phyloP scores from a whole-genome alignment of 2,888 invertebrate species.

The Oithona nana region DNA sequence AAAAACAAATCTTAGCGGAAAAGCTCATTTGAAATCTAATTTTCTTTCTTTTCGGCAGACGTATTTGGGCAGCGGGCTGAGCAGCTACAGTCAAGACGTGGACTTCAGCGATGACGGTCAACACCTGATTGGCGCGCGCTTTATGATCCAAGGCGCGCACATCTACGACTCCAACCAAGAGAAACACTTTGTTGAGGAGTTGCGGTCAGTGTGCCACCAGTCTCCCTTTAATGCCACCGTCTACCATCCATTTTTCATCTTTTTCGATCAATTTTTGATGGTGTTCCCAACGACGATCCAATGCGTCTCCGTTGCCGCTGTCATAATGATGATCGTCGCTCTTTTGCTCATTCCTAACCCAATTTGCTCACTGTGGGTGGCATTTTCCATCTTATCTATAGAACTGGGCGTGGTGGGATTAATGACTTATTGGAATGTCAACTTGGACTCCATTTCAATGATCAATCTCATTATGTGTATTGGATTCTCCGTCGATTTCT shows the following conservation, averaged over 20 bases:
- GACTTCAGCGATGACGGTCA: conserved; percentile 22
- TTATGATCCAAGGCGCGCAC: conserved; percentile 24
- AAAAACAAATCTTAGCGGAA: too few species aligned
- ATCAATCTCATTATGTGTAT: conserved; percentile 31
- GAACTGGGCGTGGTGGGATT: conserved; percentile 31
- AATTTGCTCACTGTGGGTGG: conserved; percentile 30
- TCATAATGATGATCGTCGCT: conserved; percentile 29
- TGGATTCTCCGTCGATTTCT: conserved; percentile 29
- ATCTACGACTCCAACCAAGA: conserved; percentile 24
- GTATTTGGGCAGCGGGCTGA: conserved; percentile 37
- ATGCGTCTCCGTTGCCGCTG: conserved; percentile 28
- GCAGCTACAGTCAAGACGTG: conserved; percentile 20
- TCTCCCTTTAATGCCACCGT: conserved; percentile 41
- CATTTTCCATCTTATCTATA: conserved; percentile 27
- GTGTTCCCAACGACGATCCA: conserved; percentile 25
- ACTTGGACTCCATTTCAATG: conserved; percentile 29
- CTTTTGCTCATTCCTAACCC: conserved; percentile 29
- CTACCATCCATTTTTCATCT: conserved; percentile 85
- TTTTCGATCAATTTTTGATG: conserved; percentile 45
- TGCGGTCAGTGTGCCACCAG: conserved; percentile 22
- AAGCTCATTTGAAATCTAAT: too few species aligned
- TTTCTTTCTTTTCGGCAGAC: conserved; percentile 33
- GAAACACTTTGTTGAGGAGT: conserved; percentile 23
- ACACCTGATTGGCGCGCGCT: conserved; percentile 24
- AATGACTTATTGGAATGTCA: conserved; percentile 32